phyloP scores from a whole-genome alignment of 2,797 vertebrate genomes.

The Macropodus opercularis region DNA sequence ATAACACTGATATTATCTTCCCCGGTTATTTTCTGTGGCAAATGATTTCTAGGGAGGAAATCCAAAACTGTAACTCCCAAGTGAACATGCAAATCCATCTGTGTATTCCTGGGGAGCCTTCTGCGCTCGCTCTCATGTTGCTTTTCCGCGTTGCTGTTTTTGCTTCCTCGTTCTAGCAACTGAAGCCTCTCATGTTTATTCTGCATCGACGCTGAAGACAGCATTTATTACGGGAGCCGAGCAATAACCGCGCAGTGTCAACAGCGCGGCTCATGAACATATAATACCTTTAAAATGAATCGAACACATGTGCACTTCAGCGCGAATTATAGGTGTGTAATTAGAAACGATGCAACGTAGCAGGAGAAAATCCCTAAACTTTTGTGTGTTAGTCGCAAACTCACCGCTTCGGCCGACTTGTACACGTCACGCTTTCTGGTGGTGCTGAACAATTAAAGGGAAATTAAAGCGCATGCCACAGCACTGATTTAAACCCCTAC shows the following conservation, averaged over 20 bases:
- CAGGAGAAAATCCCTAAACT: constrained; percentile 14
- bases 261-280: constrained; percentile 25
- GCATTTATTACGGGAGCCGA: constrained; percentile 63
- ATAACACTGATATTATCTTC: constrained; percentile 76
- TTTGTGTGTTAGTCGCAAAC: not conserved
- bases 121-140: constrained; percentile 62
- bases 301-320: constrained; percentile 10
- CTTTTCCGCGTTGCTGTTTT: constrained; percentile 62
- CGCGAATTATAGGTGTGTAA: constrained; percentile 36
- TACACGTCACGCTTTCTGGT: constrained; percentile 22
- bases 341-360: constrained; percentile 37
- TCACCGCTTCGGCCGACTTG: constrained; percentile 21
- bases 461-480: constrained; percentile 31
- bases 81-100: constrained; percentile 75
- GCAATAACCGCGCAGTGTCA: constrained; percentile 54
- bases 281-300: constrained; percentile 45
- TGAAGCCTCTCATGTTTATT: constrained; percentile 72
- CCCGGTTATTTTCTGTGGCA: constrained; percentile 70
- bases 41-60: constrained; percentile 76
- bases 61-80: constrained; percentile 77
- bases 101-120: constrained; percentile 69
- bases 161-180: constrained; percentile 53
- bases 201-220: constrained; percentile 54
- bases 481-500: constrained; percentile 27
- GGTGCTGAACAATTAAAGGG: constrained; percentile 31